Conservation (phyloP, 2,113 vertebrate genomes). For the rabbit (Oryctolagus cuniculus) region DNA sequence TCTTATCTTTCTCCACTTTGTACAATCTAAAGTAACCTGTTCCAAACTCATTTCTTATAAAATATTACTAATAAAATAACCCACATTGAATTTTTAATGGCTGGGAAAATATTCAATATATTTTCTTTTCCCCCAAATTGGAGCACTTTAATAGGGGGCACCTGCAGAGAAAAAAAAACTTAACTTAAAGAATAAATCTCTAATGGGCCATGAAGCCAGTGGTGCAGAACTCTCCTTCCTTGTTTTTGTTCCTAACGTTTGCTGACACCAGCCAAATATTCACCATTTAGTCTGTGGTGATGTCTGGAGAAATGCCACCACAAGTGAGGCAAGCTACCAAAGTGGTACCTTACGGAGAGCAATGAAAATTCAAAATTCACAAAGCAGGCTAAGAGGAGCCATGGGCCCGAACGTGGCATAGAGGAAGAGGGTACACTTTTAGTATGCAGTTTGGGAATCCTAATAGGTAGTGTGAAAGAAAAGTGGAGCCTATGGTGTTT, state of each 20-base stretch:
- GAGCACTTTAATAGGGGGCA: not conserved
- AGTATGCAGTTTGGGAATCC: not conserved
- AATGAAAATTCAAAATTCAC: not conserved
- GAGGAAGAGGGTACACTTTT: not conserved
- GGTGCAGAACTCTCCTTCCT: not conserved
- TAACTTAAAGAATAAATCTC: not conserved
- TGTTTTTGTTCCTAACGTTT: not conserved
- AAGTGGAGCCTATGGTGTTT: not conserved
- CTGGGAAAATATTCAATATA: not conserved
- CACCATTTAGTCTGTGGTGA: not conserved
- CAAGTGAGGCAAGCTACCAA: not conserved
- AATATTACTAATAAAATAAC: not conserved
- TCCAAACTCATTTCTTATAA: not conserved
- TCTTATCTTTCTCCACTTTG: not conserved
- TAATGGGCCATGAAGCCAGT: not conserved
- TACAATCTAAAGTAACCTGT: not conserved
- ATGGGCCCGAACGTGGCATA: not conserved
- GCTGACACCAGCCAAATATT: not conserved
- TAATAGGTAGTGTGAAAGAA: not conserved
- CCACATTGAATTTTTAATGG: not conserved
- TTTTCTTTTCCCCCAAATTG: not conserved
- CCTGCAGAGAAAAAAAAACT: not conserved
- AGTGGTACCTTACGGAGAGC: not conserved
- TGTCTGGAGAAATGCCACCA: accelerated
- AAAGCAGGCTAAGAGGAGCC: not conserved